A percentile compares a stretch with the other conserved stretches of the same genome.
Evolutionary conservation across 2,888 invertebrate species (phyloP).

Genomic region (Rhimphoctona megacephalus): DNA sequence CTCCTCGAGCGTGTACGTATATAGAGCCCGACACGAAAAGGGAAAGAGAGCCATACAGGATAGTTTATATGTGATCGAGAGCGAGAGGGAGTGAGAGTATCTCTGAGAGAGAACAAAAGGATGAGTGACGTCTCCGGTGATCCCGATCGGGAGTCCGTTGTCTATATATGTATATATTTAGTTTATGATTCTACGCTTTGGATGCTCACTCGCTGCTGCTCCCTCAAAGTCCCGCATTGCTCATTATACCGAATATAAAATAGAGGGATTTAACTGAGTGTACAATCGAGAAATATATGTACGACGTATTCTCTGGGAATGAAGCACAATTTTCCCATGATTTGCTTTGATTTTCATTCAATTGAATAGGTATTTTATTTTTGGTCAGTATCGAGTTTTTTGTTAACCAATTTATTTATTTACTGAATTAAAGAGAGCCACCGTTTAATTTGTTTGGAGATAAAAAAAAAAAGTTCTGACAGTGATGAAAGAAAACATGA

Average conservation of each 20-base stretch:
- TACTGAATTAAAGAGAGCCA: too few species aligned
- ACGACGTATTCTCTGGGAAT: background rate
- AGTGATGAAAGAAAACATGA: too few species aligned
- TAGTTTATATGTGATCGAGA: conserved; percentile 36
- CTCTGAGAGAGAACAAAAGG: conserved; percentile 76
- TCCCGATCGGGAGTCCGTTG: conserved; percentile 74
- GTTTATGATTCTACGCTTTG: conserved; percentile 35
- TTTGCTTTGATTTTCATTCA: too few species aligned
- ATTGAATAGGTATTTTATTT: too few species aligned
- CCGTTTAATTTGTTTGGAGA: too few species aligned
- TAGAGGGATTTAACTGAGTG: conserved; percentile 34
- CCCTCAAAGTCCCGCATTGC: conserved; percentile 54
- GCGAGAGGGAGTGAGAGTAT: conserved; percentile 73
- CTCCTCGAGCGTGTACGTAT: background rate
- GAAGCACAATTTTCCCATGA: too few species aligned
- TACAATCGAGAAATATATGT: conserved; percentile 9
- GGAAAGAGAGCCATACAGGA: conserved; percentile 43
- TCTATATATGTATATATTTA: conserved; percentile 32
- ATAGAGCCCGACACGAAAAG: conserved; percentile 43
- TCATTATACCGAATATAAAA: conserved; percentile 62
- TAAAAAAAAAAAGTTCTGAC: too few species aligned
- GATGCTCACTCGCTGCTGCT: conserved; percentile 64
- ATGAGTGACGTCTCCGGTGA: conserved; percentile 81
- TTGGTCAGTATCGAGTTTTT: too few species aligned
- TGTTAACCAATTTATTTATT: background rate